Evolutionary conservation across 53 echinoderm and acorn worm genomes (phyloP).

Genomic region (Antedon mediterranea): DNA sequence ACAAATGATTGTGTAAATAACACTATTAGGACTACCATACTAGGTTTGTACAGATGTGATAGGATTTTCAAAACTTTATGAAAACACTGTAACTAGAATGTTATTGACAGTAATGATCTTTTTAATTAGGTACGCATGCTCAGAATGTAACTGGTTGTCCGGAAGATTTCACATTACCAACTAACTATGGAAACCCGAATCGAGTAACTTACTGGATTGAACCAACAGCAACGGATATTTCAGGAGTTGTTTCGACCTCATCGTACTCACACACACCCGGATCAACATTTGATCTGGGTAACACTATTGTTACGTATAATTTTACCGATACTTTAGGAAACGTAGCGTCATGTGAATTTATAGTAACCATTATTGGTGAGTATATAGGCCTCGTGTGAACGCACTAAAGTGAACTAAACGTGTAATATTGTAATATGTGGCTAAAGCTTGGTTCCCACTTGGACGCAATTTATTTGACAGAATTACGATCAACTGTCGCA

Average conservation of each 20-base stretch:
- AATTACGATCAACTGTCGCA: too few relatives aligned
- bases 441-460: too few relatives aligned
- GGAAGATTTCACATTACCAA: constrained; percentile 5
- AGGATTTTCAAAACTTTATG: too few relatives aligned
- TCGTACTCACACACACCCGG: neutral
- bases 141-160: constrained; percentile 44
- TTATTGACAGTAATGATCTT: too few relatives aligned
- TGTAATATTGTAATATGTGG: too few relatives aligned
- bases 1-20: too few relatives aligned
- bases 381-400: neutral
- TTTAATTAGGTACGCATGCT: constrained; percentile 3
- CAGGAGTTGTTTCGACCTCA: neutral
- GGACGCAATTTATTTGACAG: too few relatives aligned
- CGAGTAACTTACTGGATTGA: neutral
- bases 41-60: too few relatives aligned
- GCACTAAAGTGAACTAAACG: neutral
- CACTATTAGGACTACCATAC: too few relatives aligned
- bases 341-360: neutral
- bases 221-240: neutral
- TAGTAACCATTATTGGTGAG: neutral
- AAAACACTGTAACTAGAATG: too few relatives aligned
- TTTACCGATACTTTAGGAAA: neutral
- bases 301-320: neutral
- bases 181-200: neutral
- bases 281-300: neutral